Percentiles rank a stretch among this genome's conserved stretches.
Conservation (phyloP, 2,113 vertebrate species). For the Urocolius indicus region DNA sequence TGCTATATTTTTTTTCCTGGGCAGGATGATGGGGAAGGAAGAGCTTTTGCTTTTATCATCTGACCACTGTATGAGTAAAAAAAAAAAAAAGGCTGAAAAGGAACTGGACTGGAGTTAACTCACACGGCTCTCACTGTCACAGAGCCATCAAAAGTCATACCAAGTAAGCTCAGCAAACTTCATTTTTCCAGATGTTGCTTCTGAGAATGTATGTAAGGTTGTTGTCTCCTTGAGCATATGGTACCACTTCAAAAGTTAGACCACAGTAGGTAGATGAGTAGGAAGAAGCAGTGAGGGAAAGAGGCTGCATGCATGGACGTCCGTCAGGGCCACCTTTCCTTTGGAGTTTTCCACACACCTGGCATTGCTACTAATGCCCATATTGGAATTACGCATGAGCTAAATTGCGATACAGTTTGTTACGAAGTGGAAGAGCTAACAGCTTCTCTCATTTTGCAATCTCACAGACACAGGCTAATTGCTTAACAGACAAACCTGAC, state of each 20-base stretch:
- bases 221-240: neutral
- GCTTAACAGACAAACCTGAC: neutral
- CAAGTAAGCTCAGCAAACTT: neutral
- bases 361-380: neutral
- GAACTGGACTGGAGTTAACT: neutral
- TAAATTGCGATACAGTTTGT: neutral
- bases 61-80: neutral
- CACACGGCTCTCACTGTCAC: neutral
- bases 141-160: neutral
- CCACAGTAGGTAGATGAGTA: slow-evolving; percentile 24
- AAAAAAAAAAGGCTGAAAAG: neutral
- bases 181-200: slow-evolving; percentile 41
- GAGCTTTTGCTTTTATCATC: neutral
- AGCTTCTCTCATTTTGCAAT: neutral
- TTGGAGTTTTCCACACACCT: neutral
- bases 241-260: slow-evolving; percentile 32
- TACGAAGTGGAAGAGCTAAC: neutral
- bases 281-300: slow-evolving; percentile 2
- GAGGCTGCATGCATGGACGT: neutral
- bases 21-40: neutral
- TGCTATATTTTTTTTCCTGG: neutral
- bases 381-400: neutral
- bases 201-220: slow-evolving; percentile 13
- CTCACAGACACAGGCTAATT: neutral
- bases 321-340: neutral